These are phyloP conservation scores for Brachypalpus laphriformis DNA, from an alignment of 2,888 invertebrate genomes.

Conservation along the genomic window DNA sequence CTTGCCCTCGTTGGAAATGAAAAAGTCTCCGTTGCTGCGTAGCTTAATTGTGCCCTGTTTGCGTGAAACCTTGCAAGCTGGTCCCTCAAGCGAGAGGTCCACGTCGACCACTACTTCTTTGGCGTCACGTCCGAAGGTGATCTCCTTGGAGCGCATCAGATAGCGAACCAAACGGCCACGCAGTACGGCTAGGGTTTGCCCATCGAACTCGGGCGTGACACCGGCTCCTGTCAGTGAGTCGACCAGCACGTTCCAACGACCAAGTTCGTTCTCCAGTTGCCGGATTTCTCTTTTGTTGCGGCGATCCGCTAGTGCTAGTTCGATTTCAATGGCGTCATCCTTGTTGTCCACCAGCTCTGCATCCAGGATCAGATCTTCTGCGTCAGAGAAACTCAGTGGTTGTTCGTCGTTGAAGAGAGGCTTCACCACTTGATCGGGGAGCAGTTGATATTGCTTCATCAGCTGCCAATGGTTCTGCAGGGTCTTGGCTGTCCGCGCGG, in stretches of 20 bases:
- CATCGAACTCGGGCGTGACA: slow-evolving; percentile 92
- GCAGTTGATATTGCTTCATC: slow-evolving; percentile 94
- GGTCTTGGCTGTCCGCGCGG: slow-evolving; percentile 92
- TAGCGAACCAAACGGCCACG: slow-evolving; percentile 96
- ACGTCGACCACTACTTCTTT: slow-evolving; percentile 96
- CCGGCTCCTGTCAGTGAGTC: slow-evolving; percentile 94
- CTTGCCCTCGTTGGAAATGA: slow-evolving; percentile 97
- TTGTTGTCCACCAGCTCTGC: slow-evolving; percentile 90
- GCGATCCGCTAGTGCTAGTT: slow-evolving; percentile 89
- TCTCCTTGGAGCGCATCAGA: slow-evolving; percentile 96
- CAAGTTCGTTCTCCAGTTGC: slow-evolving; percentile 93
- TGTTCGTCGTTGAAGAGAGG: slow-evolving; percentile 86
- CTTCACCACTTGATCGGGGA: slow-evolving; percentile 93
- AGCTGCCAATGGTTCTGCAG: slow-evolving; percentile 95
- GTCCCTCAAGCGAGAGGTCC: slow-evolving; percentile 96
- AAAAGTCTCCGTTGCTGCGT: slow-evolving; percentile 96
- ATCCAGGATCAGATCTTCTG: slow-evolving; percentile 94
- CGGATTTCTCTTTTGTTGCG: slow-evolving; percentile 93
- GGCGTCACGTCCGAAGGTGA: slow-evolving; percentile 95
- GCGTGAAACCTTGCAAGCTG: slow-evolving; percentile 96
- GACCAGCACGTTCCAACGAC: slow-evolving; percentile 96
- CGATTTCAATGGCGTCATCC: slow-evolving; percentile 92
- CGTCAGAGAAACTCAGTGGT: slow-evolving; percentile 93
- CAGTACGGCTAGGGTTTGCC: slow-evolving; percentile 95
- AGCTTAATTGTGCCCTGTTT: slow-evolving; percentile 95